Evolutionary conservation across 2,113 vertebrate species (phyloP).

Genomic region (Hippocampus guttulatus): DNA sequence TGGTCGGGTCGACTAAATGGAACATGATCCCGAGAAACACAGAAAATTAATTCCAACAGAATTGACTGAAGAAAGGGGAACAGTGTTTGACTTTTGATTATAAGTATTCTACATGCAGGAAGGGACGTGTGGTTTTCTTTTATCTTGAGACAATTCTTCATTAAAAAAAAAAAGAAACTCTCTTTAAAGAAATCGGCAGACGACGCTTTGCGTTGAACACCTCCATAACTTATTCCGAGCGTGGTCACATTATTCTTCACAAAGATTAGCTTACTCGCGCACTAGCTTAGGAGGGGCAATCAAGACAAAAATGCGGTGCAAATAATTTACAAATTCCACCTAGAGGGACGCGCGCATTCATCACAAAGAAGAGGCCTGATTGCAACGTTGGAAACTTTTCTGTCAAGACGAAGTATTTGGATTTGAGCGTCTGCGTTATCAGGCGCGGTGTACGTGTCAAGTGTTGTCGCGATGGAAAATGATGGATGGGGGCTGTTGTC

Average conservation of each 20-base stretch:
- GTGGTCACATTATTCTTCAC: slow-evolving; percentile 16
- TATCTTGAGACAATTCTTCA: slow-evolving; percentile 14
- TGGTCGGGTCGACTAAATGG: slow-evolving; percentile 58
- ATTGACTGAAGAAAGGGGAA: not conserved
- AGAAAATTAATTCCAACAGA: slow-evolving; percentile 28
- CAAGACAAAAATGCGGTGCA: slow-evolving; percentile 6
- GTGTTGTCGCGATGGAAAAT: slow-evolving; percentile 25
- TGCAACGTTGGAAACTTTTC: not conserved
- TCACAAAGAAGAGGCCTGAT: not conserved
- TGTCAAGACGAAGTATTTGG: slow-evolving; percentile 22
- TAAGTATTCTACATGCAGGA: not conserved
- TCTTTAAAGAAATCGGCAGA: not conserved
- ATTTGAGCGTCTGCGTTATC: slow-evolving; percentile 9
- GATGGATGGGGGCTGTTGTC: slow-evolving; percentile 52
- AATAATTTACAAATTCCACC: slow-evolving; percentile 36
- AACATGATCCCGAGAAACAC: slow-evolving; percentile 53
- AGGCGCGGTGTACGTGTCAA: slow-evolving; percentile 17
- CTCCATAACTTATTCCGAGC: slow-evolving; percentile 4
- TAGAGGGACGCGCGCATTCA: slow-evolving; percentile 3
- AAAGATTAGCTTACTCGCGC: slow-evolving; percentile 9
- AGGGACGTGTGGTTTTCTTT: slow-evolving; percentile 4
- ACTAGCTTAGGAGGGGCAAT: slow-evolving; percentile 14
- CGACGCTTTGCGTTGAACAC: not conserved
- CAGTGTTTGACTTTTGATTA: not conserved
- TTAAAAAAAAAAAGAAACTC: not conserved